phyloP scores from a whole-genome alignment of 1,140 invertebrate species.

The Eueides isabella region DNA sequence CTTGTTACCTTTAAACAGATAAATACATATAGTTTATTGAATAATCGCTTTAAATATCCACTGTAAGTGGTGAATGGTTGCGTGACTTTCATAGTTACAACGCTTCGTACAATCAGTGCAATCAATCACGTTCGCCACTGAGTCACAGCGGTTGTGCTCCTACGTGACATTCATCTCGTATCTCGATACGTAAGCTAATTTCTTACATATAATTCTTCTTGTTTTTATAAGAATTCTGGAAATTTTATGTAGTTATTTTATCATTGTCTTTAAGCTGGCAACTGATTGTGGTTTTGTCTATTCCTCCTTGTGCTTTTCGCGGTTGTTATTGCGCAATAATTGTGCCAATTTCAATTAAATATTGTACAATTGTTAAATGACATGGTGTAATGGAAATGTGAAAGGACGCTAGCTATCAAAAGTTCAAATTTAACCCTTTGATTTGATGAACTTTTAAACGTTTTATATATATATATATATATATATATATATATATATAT shows the following conservation, averaged over 20 bases:
- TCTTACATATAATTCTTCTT: not conserved
- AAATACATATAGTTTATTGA: conserved; percentile 10
- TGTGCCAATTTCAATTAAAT: not conserved
- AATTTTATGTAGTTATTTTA: not conserved
- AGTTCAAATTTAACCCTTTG: not conserved
- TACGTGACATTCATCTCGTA: conserved; percentile 27
- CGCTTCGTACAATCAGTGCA: not conserved
- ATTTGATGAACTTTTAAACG: too few species aligned
- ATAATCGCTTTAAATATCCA: conserved; percentile 12
- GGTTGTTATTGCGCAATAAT: not conserved
- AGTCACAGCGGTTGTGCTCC: conserved; percentile 16
- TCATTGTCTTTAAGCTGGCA: not conserved
- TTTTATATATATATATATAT: too few species aligned
- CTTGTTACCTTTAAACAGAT: conserved; percentile 6
- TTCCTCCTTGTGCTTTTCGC: not conserved
- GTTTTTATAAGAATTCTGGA: not conserved
- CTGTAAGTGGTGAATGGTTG: not conserved
- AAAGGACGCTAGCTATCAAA: not conserved
- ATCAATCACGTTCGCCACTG: conserved; percentile 24
- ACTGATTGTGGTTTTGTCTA: not conserved
- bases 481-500: too few species aligned
- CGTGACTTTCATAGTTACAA: conserved; percentile 18
- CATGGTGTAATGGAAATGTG: not conserved
- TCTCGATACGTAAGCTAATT: not conserved
- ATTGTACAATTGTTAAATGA: not conserved